phyloP scores from a whole-genome alignment of 2,888 invertebrate species.

The Sphaerophoria taeniata region DNA sequence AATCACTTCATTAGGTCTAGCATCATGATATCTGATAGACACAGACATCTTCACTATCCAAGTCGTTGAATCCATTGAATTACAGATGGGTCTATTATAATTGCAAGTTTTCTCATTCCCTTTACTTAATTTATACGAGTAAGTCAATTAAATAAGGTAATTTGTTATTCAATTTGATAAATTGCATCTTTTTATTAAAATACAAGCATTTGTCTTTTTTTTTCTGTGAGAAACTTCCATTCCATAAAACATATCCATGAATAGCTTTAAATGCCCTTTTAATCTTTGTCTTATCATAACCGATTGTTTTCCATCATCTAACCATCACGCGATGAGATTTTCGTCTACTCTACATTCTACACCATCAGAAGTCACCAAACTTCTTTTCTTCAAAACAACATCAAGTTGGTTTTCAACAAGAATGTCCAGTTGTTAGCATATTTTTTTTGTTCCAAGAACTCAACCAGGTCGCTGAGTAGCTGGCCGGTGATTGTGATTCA shows the following conservation, averaged over 20 bases:
- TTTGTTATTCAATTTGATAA: conserved; percentile 13
- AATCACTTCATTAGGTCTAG: conserved; percentile 18
- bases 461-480: conserved; percentile 16
- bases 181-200: conserved; percentile 32
- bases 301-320: neutral
- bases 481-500: conserved; percentile 28
- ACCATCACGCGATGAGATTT: neutral
- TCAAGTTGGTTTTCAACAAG: neutral
- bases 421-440: neutral
- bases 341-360: neutral
- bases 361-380: neutral
- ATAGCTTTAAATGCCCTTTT: conserved; percentile 19
- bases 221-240: neutral
- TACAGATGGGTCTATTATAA: conserved; percentile 1
- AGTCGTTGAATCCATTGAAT: neutral
- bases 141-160: conserved; percentile 21
- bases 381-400: conserved; percentile 6
- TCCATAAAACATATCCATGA: neutral
- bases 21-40: neutral
- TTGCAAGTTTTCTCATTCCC: neutral
- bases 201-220: conserved; percentile 17
- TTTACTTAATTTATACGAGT: conserved; percentile 4
- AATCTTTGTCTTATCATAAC: conserved; percentile 17
- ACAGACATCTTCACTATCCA: neutral
- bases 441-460: conserved; percentile 32